A percentile compares a stretch with the other conserved stretches of the same genome.
phyloP scores from a whole-genome alignment of 2,797 vertebrate species.

The Xenentodon cancila region DNA sequence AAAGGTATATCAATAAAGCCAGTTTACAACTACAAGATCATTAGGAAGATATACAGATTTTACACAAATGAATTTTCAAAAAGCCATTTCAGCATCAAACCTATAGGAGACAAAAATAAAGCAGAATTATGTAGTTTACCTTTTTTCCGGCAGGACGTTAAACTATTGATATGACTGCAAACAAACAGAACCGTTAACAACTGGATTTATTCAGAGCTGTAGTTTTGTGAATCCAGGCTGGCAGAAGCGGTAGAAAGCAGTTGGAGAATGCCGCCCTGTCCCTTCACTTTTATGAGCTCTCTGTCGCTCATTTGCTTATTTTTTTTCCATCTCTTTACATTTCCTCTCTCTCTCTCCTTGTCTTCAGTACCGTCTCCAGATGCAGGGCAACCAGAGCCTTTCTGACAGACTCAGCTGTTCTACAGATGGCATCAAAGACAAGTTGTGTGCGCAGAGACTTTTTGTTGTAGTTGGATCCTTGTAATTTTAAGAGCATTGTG shows the following conservation, averaged over 20 bases:
- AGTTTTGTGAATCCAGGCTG: conserved; percentile 10
- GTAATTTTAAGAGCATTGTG: not conserved
- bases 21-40: not conserved
- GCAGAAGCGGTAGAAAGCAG: conserved; percentile 7
- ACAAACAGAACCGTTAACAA: too few relatives aligned
- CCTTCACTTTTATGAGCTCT: conserved; percentile 28
- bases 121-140: not conserved
- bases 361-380: conserved; percentile 37
- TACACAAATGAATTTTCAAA: too few relatives aligned
- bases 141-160: too few relatives aligned
- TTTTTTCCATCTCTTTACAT: conserved; percentile 9
- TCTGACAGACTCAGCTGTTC: conserved; percentile 58
- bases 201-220: conserved; percentile 5
- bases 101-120: not conserved
- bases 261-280: conserved; percentile 9
- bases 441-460: conserved; percentile 13
- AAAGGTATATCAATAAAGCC: not conserved
- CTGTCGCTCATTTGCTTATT: not conserved
- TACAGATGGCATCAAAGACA: conserved; percentile 67
- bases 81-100: not conserved
- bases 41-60: too few relatives aligned
- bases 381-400: conserved; percentile 20
- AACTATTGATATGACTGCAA: too few relatives aligned
- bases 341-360: conserved; percentile 12
- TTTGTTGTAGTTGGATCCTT: not conserved